These are phyloP conservation scores for Mus musculus DNA, from an alignment of 2,113 vertebrate genomes.

Conservation along the genomic window DNA sequence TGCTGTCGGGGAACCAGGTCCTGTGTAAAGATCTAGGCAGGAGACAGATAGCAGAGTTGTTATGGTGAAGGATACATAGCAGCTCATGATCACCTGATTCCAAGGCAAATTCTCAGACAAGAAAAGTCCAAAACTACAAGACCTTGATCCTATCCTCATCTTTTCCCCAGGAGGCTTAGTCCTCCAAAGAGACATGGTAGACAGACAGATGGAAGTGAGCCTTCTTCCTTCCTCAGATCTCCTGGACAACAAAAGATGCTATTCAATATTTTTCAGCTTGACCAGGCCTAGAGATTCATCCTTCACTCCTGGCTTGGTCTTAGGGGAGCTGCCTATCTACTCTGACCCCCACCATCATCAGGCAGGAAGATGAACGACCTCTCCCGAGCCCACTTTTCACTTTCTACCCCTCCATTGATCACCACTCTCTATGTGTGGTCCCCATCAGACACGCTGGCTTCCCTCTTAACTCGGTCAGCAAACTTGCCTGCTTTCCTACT, in stretches of 20 bases:
- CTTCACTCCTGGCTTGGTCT: not conserved
- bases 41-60: not conserved
- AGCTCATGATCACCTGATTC: not conserved
- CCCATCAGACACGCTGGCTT: not conserved
- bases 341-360: not conserved
- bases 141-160: not conserved
- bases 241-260: not conserved
- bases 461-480: not conserved
- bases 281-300: not conserved
- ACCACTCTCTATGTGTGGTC: not conserved
- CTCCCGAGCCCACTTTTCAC: not conserved
- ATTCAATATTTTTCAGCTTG: not conserved
- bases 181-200: not conserved
- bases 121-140: not conserved
- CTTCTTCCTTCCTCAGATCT: not conserved
- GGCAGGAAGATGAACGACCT: constrained; percentile 13
- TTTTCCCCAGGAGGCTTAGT: not conserved
- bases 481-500: not conserved
- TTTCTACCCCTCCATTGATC: not conserved
- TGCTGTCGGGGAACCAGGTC: not conserved
- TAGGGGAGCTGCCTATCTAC: accelerated
- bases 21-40: not conserved
- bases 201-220: not conserved
- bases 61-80: not conserved
- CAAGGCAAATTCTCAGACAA: not conserved